A percentile compares a stretch with the other conserved stretches of the same genome.
Conservation (phyloP, 2,113 vertebrate species). For the Hypomesus transpacificus region DNA sequence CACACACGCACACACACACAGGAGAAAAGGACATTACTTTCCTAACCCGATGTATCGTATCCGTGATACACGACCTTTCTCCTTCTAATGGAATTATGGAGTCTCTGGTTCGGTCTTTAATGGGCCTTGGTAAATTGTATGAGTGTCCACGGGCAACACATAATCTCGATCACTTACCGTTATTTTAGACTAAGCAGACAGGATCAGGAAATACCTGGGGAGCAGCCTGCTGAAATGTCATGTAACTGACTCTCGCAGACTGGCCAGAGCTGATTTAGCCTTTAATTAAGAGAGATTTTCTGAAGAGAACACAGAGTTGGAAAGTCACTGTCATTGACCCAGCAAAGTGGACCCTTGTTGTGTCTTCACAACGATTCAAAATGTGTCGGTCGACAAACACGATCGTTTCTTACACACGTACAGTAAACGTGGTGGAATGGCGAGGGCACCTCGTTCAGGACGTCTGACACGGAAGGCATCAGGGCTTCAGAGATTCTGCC, state of each 20-base stretch:
- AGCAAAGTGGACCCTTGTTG: too few relatives aligned
- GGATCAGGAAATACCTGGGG: constrained; percentile 17
- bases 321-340: too few relatives aligned
- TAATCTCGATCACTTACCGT: constrained; percentile 13
- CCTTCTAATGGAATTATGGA: not conserved
- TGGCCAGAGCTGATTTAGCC: not conserved
- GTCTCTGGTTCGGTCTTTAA: not conserved
- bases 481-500: not conserved
- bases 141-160: not conserved
- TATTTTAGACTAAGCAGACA: constrained; percentile 5
- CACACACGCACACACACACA: not conserved
- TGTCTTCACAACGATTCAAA: too few relatives aligned
- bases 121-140: constrained; percentile 6
- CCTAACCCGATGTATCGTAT: not conserved
- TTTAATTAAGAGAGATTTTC: not conserved
- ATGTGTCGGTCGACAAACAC: too few relatives aligned
- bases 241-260: constrained; percentile 16
- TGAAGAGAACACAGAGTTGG: not conserved
- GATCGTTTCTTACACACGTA: too few relatives aligned
- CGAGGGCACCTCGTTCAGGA: not conserved
- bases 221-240: constrained; percentile 1
- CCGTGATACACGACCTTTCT: not conserved
- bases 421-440: not conserved
- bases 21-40: not conserved
- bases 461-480: not conserved